phyloP scores from a whole-genome alignment of 2,888 invertebrate genomes.

The Caenorhabditis becei region DNA sequence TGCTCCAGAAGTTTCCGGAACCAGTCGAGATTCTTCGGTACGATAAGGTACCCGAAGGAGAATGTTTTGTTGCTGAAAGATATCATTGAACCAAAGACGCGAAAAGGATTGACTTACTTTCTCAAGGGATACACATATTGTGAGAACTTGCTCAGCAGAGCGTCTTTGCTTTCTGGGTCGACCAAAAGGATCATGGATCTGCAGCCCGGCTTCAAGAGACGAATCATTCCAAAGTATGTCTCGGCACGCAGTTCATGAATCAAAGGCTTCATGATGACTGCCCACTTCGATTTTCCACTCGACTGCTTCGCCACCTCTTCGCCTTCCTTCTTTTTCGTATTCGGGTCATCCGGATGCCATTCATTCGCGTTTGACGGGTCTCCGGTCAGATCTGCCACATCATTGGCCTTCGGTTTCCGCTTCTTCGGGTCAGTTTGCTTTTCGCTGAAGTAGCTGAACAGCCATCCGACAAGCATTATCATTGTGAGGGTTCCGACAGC shows the following conservation, averaged over 20 bases:
- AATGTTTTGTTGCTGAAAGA: slow-evolving; percentile 92
- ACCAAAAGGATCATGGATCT: slow-evolving; percentile 93
- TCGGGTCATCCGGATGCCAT: slow-evolving; percentile 81
- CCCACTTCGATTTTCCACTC: slow-evolving; percentile 13
- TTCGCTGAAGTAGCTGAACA: slow-evolving; percentile 63
- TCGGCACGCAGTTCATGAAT: slow-evolving; percentile 94
- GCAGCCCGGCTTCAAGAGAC: slow-evolving; percentile 91
- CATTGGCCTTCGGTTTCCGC: slow-evolving; percentile 52
- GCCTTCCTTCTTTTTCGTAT: slow-evolving; percentile 55
- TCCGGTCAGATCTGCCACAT: slow-evolving; percentile 49
- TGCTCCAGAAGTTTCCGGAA: slow-evolving; percentile 92
- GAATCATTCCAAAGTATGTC: slow-evolving; percentile 94
- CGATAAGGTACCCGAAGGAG: slow-evolving; percentile 93
- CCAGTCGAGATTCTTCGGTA: slow-evolving; percentile 95
- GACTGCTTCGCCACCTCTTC: slow-evolving; percentile 15
- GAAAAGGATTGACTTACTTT: slow-evolving; percentile 85
- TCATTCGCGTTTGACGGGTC: slow-evolving; percentile 52
- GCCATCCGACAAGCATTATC: slow-evolving; percentile 65
- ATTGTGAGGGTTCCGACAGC: slow-evolving; percentile 72
- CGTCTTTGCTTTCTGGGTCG: slow-evolving; percentile 91
- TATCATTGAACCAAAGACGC: neutral
- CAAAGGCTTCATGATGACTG: slow-evolving; percentile 82
- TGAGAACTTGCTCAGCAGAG: slow-evolving; percentile 92
- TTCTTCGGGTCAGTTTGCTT: slow-evolving; percentile 40
- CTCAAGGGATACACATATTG: slow-evolving; percentile 96